Conservation (phyloP, 1,140 invertebrate genomes). For the Plutomurus gul region DNA sequence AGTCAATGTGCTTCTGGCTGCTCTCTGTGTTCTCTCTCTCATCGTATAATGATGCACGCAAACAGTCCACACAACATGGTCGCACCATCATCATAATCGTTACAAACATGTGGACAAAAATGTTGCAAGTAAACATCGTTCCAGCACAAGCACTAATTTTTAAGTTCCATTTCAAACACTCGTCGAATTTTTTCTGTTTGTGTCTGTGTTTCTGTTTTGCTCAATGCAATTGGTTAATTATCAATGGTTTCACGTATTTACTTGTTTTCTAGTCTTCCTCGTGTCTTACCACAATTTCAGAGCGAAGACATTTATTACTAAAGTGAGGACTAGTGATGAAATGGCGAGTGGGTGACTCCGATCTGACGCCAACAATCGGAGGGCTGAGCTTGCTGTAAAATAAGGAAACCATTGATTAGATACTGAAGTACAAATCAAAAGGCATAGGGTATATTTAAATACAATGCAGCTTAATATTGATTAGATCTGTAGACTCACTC, state of each 20-base stretch:
- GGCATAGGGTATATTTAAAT: background rate
- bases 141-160: no score
- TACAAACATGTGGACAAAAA: no score
- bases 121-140: no score
- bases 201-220: no score
- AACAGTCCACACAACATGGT: no score
- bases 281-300: background rate
- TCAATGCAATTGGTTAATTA: no score
- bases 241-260: background rate
- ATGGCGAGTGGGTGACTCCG: background rate
- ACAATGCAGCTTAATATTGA: background rate
- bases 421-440: background rate
- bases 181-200: no score
- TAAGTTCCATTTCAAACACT: no score
- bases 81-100: no score
- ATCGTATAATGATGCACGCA: no score
- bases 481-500: background rate
- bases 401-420: background rate
- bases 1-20: conserved; percentile 1
- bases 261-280: background rate
- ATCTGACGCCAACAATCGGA: background rate
- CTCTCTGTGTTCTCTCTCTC: no score
- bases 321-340: background rate
- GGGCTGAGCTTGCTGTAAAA: conserved; percentile 2
- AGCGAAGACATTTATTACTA: background rate